phyloP scores from a whole-genome alignment of 2,113 vertebrate genomes.

The Catharus bicknelli region DNA sequence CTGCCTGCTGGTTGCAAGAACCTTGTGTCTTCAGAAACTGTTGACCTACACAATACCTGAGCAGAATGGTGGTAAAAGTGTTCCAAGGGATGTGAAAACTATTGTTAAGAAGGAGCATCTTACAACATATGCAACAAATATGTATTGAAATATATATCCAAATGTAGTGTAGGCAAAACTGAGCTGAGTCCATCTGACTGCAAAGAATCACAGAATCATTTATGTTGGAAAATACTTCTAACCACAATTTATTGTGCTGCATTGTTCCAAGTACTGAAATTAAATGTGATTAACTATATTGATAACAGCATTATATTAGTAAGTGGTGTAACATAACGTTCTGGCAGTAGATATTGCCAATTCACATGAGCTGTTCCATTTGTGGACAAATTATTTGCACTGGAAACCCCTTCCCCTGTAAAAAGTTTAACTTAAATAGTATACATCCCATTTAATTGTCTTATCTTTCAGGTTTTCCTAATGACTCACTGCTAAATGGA shows the following conservation, averaged over 20 bases:
- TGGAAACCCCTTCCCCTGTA: background rate
- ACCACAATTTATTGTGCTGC: background rate
- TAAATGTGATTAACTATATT: background rate
- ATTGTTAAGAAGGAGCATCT: background rate
- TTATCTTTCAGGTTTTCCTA: background rate
- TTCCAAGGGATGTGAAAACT: background rate
- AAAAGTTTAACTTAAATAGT: background rate
- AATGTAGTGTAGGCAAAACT: background rate
- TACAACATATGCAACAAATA: background rate
- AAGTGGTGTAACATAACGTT: background rate
- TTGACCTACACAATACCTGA: background rate
- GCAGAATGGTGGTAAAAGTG: background rate
- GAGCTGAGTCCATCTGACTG: background rate
- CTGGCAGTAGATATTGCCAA: background rate
- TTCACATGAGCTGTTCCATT: background rate
- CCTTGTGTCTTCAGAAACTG: background rate
- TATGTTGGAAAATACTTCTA: background rate
- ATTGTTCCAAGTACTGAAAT: background rate
- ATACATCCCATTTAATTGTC: background rate
- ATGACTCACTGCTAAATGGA: constrained; percentile 1
- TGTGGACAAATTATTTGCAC: background rate
- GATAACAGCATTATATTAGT: background rate
- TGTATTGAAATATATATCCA: background rate
- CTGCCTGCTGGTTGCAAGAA: background rate
- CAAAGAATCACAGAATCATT: background rate